Base-by-base conservation (phyloP, 2,113 vertebrate genomes). In the Cyanocitta stelleri region DNA sequence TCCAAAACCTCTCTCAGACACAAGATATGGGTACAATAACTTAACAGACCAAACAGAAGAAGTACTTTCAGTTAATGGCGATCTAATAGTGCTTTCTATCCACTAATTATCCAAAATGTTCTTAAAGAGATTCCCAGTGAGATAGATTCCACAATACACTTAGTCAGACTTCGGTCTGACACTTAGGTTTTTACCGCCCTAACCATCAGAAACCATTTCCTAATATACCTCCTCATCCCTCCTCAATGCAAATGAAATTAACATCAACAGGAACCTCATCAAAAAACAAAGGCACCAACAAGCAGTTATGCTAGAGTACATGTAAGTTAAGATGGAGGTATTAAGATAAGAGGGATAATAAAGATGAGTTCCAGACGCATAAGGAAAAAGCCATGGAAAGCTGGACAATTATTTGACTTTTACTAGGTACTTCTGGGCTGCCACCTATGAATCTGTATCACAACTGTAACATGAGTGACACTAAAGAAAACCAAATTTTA, bases 141-240 rank as follows among this genome's bases (percentile, higher is more conserved):
- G 1, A 0, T 13, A 59, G 15, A 89, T 59, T 64, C 14, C 37
- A 71, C 55, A 61, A 64, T 17, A 83, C 2, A 7, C 10, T 72
- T 33, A 52, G 9, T 32, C 13, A 52, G 52, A 75, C 39, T 46
- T 37, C 35, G 8, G 35, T 37, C 35, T 37, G 35, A 37, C 35
- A 37, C 35, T 37, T 37, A 37, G 35, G 1, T 58, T 90, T 90
- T 79, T 32, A 67, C 13, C 7, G 59, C 13, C 2, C 10, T 37
- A 71, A 51, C 4, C 10, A 52, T 41, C 20, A 68, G 35, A 71
- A 86, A 76, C 2, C 5, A 16, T 35, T 76, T 79, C 49, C 37
- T 59, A 64, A 68, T 13, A 62, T 4, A 46, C 4, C 11, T 21
- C 35, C n/a, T 46, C 0, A 0, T 55, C 12, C 8, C 39, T 67